These are phyloP conservation scores for Lacanobia oleracea DNA, from an alignment of 2,888 invertebrate genomes.

Conservation along the genomic window DNA sequence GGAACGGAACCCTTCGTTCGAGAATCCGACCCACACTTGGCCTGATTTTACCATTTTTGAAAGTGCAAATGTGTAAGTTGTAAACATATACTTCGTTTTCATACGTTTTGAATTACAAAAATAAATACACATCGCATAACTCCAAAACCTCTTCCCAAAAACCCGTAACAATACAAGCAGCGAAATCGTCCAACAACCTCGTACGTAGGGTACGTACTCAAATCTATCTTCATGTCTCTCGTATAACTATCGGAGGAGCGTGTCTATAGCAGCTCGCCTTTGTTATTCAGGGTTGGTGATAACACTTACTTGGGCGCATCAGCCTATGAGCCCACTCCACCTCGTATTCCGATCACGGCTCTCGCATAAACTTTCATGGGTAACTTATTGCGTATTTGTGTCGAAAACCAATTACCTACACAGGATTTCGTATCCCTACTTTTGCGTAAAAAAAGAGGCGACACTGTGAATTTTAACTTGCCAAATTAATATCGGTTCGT, in stretches of 20 bases:
- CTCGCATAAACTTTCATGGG: slow-evolving; percentile 81
- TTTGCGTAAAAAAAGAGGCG: slow-evolving; percentile 68
- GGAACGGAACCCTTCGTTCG: no score
- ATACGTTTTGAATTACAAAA: not conserved
- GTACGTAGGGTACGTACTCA: slow-evolving; percentile 26
- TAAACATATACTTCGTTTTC: not conserved
- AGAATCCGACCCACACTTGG: no score
- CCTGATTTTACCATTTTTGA: no score
- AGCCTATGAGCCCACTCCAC: slow-evolving; percentile 66
- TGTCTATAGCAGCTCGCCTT: slow-evolving; percentile 58
- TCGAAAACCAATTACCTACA: slow-evolving; percentile 83
- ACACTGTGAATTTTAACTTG: slow-evolving; percentile 70
- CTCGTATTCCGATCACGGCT: slow-evolving; percentile 77
- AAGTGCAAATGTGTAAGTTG: not conserved
- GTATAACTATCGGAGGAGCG: slow-evolving; percentile 30
- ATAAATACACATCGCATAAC: not conserved
- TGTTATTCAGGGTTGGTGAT: slow-evolving; percentile 74
- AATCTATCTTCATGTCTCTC: slow-evolving; percentile 50
- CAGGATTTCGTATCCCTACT: slow-evolving; percentile 74
- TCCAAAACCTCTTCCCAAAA: not conserved
- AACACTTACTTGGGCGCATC: slow-evolving; percentile 71
- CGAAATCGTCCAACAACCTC: slow-evolving; percentile 44
- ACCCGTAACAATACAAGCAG: slow-evolving; percentile 19
- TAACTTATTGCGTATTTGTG: slow-evolving; percentile 84
- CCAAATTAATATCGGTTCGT: slow-evolving; percentile 67